phyloP scores from a whole-genome alignment of 2,797 vertebrate genomes.

The Aratinga solstitialis region DNA sequence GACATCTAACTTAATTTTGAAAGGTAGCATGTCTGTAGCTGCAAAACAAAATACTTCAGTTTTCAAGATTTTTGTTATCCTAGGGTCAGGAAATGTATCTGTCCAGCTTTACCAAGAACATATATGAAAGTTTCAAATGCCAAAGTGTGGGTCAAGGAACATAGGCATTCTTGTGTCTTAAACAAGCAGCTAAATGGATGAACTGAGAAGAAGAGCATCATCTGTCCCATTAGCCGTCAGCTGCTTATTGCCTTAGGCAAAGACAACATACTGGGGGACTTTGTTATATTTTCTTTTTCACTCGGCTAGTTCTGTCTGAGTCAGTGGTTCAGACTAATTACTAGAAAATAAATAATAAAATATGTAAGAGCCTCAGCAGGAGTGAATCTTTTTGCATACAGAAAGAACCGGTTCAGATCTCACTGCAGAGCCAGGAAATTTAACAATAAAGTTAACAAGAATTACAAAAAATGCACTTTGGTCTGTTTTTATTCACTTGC shows the following conservation, averaged over 20 bases:
- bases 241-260: slow-evolving; percentile 55
- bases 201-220: slow-evolving; percentile 59
- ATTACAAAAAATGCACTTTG: not conserved
- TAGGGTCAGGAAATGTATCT: not conserved
- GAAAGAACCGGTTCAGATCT: not conserved
- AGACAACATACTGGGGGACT: slow-evolving; percentile 64
- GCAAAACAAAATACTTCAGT: not conserved
- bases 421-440: not conserved
- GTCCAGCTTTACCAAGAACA: not conserved
- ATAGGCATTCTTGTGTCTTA: slow-evolving; percentile 38
- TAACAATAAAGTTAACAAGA: not conserved
- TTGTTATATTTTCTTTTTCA: slow-evolving; percentile 69
- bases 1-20: not conserved
- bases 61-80: not conserved
- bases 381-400: not conserved
- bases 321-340: slow-evolving; percentile 69
- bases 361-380: slow-evolving; percentile 14
- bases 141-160: slow-evolving; percentile 33
- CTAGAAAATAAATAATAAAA: slow-evolving; percentile 67
- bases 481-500: not conserved
- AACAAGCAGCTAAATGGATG: slow-evolving; percentile 69
- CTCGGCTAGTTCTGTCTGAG: slow-evolving; percentile 64
- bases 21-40: not conserved
- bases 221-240: slow-evolving; percentile 65
- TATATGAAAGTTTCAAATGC: not conserved